Base-by-base conservation (phyloP, 37 sponge, comb jelly and placozoan species). In the Crambe crambe region DNA sequence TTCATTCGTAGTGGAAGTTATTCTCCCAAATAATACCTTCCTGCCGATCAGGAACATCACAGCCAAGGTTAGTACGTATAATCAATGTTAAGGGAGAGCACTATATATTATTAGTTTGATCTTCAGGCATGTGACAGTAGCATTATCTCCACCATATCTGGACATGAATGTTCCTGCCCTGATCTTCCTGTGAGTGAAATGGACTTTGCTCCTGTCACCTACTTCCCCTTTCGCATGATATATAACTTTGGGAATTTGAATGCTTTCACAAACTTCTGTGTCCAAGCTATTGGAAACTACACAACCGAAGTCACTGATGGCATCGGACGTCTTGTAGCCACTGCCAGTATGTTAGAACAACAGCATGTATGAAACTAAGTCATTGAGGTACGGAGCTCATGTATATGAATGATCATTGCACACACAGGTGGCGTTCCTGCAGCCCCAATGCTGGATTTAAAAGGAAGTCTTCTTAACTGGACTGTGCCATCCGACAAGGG, bases 351-450 rank as follows among this genome's bases (percentile, higher is more conserved):
- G 66, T 65, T n/a, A n/a, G n/a, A n/a, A n/a, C n/a, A n/a, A n/a
- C n/a, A n/a, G n/a, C n/a, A n/a, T n/a, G n/a, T n/a, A n/a, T n/a
- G n/a, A n/a, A n/a, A n/a, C n/a, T n/a, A n/a, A n/a, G n/a, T n/a
- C n/a, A n/a, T n/a, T n/a, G n/a, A n/a, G n/a, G n/a, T n/a, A n/a
- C n/a, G n/a, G n/a, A n/a, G n/a, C n/a, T n/a, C n/a, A n/a, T n/a
- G n/a, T n/a, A n/a, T n/a, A n/a, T n/a, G n/a, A n/a, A n/a, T n/a
- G n/a, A n/a, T n/a, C n/a, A n/a, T n/a, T n/a, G n/a, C n/a, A n/a
- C n/a, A n/a, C n/a, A n/a, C n/a, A 73, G 74, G 20, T 73, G 74
- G 74, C 20, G 56, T 47, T 30, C 74, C 74, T 2, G 47, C 44
- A 26, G 56, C 74, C 21, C 74, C 74, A 18, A 29, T 17, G 32